Evolutionary conservation across 2,888 invertebrate species (phyloP), one percentile per base, ranked within the genome.

Genomic region (Lasius fuliginosus): DNA sequence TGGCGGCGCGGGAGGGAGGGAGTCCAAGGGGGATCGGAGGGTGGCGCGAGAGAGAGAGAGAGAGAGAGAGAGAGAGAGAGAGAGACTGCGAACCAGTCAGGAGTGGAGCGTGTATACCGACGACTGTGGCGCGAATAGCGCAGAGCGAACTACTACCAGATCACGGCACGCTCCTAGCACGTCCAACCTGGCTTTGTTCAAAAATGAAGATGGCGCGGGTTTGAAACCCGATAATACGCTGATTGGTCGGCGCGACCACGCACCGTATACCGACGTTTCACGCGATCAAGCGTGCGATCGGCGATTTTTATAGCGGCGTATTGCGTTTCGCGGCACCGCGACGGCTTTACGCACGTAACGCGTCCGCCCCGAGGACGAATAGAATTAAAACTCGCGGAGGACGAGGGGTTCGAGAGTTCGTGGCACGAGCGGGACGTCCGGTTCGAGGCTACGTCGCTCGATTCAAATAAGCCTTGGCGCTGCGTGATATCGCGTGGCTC

Each of bases 131-230:
- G 91, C 90, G 91, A 90, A 90, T 89, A 92, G 91, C 92, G 91
- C 88, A 85, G 96, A 96, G 90, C 96, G 96, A 96, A 96, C 96
- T 96, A 96, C 97, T 96, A 96, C 96, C 96, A 96, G 96, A 96
- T 89, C 89, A 87, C 83, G 83, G 68, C 85, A 84, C 86, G 85
- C 89, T 87, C 88, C 90, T 92, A 88, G 91, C 91, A 90, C 89
- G 88, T 90, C 82, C 96, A 96, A 96, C 95, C 95, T 95, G 96
- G 96, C 96, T 96, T 96, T 96, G 97, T 97, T 97, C 97, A 97
- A 97, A 97, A 97, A 96, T 96, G 97, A 97, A 97, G 97, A 97
- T 97, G 97, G 97, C 97, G 97, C 97, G 97, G 96, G 94, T 96
- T 96, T 95, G 94, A 95, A 95, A 94, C 95, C 95, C 95, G 95